These are phyloP conservation scores for Idaea aversata DNA, from an alignment of 2,888 invertebrate species.

Conservation along the genomic window DNA sequence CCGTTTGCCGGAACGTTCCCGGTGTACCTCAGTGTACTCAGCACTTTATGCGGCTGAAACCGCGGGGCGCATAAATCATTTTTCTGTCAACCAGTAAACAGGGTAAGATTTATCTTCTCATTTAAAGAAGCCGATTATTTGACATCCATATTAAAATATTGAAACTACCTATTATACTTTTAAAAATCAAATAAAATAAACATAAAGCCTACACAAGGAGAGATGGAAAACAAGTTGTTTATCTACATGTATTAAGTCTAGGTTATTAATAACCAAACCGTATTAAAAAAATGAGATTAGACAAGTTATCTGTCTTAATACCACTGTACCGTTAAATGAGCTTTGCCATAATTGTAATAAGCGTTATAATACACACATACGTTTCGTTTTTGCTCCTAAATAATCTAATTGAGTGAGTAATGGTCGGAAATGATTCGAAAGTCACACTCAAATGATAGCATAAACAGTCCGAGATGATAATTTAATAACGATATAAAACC, in stretches of 20 bases:
- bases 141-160: neutral
- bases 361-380: conserved; percentile 19
- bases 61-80: too few relatives aligned
- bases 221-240: conserved; percentile 12
- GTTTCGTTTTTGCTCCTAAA: conserved; percentile 20
- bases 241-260: conserved; percentile 10
- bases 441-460: conserved; percentile 59
- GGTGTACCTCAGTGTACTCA: too few relatives aligned
- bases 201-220: neutral
- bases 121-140: neutral
- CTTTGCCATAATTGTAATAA: conserved; percentile 21
- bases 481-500: conserved; percentile 64
- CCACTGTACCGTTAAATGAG: conserved; percentile 17
- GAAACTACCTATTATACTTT: neutral
- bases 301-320: conserved; percentile 10
- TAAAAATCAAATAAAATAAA: conserved; percentile 1
- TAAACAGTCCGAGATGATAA: conserved; percentile 59
- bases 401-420: conserved; percentile 34
- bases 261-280: conserved; percentile 23
- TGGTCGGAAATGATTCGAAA: conserved; percentile 51
- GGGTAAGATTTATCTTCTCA: neutral
- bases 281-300: conserved; percentile 20
- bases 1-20: too few relatives aligned
- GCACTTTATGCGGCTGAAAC: too few relatives aligned
- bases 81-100: neutral